phyloP scores from a whole-genome alignment of 2,797 vertebrate species.

The Scarus forsteni region DNA sequence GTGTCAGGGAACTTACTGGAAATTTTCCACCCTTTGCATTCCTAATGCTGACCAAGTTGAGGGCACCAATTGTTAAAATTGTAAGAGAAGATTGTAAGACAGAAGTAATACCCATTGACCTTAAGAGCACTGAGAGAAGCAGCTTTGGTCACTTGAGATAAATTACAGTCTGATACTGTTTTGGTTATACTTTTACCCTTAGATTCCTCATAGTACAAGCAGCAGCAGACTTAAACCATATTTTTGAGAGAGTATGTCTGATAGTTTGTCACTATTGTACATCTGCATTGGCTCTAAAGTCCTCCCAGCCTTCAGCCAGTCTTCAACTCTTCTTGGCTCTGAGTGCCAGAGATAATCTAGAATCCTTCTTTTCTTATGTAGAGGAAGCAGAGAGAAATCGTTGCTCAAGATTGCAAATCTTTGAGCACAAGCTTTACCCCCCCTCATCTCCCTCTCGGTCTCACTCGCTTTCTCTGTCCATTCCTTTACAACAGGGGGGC shows the following conservation, averaged over 20 bases:
- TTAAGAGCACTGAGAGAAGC: too few relatives aligned
- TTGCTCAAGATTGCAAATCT: slow-evolving; percentile 77
- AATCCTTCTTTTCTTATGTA: slow-evolving; percentile 83
- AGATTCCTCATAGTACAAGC: background rate
- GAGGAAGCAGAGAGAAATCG: slow-evolving; percentile 74
- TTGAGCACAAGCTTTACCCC: slow-evolving; percentile 66
- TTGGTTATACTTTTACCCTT: too few relatives aligned
- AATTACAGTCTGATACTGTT: too few relatives aligned
- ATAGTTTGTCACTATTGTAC: slow-evolving; percentile 72
- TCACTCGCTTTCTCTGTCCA: slow-evolving; percentile 5
- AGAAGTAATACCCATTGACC: too few relatives aligned
- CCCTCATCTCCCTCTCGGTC: slow-evolving; percentile 7
- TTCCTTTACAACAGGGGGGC: slow-evolving; percentile 29
- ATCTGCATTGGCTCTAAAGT: slow-evolving; percentile 67
- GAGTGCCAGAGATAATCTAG: slow-evolving; percentile 83
- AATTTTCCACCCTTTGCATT: too few relatives aligned
- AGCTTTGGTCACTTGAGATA: too few relatives aligned
- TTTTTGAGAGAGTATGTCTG: slow-evolving; percentile 66
- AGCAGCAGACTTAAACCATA: slow-evolving; percentile 33
- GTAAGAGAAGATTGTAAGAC: too few relatives aligned
- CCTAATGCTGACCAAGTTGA: too few relatives aligned
- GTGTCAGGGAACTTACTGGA: too few relatives aligned
- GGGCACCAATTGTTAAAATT: too few relatives aligned
- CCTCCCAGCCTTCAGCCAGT: slow-evolving; percentile 72
- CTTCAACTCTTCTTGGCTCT: slow-evolving; percentile 73